Evolutionary conservation across 2,113 vertebrate species (phyloP).

Genomic region (Rafetus swinhoei): DNA sequence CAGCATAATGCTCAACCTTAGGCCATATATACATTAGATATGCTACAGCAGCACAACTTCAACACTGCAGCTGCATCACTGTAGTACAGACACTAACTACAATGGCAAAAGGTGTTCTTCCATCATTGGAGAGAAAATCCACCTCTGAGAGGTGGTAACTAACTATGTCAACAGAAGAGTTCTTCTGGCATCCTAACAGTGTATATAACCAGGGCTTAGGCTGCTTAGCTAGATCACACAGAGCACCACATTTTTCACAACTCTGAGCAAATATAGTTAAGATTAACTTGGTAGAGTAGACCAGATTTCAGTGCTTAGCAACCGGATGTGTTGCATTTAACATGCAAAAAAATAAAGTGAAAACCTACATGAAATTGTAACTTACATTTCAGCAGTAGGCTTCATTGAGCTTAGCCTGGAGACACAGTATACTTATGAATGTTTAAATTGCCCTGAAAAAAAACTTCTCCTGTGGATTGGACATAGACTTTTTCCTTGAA

Average conservation of each 20-base stretch:
- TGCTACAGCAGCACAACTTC: not conserved
- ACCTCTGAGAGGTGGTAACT: not conserved
- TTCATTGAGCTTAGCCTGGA: not conserved
- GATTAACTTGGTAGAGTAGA: not conserved
- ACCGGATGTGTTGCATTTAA: not conserved
- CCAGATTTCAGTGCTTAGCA: not conserved
- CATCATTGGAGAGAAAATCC: not conserved
- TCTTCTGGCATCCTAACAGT: not conserved
- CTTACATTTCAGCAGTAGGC: slow-evolving; percentile 41
- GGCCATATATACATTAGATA: not conserved
- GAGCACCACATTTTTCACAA: not conserved
- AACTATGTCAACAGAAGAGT: not conserved
- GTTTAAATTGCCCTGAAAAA: not conserved
- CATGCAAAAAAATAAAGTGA: not conserved
- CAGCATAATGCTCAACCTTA: slow-evolving; percentile 4
- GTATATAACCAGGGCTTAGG: not conserved
- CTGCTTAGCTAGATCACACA: not conserved
- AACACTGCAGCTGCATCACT: not conserved
- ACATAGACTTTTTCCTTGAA: not conserved
- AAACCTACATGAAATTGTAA: slow-evolving; percentile 14
- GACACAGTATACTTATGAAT: not conserved
- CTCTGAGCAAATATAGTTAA: not conserved
- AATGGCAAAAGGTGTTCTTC: not conserved
- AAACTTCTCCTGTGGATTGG: not conserved
- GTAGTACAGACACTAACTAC: not conserved